Evolutionary conservation across 2,888 invertebrate genomes (phyloP).

Genomic region (Erebia ligea): DNA sequence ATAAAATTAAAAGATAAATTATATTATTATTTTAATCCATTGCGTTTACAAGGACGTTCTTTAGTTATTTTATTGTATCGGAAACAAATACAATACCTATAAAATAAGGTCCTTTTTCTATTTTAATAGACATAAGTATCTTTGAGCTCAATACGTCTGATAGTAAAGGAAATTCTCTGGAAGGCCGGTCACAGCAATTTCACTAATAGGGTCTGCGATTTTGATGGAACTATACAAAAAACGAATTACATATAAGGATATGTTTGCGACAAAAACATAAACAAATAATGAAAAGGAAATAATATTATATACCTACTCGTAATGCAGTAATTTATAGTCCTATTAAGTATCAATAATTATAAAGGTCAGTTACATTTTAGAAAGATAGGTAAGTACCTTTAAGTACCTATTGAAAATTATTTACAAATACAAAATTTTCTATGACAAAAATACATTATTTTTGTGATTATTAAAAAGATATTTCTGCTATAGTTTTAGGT

Average conservation of each 20-base stretch:
- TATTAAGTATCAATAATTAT: no score
- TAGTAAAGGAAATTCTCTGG: conserved; percentile 39
- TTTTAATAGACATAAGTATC: conserved; percentile 32
- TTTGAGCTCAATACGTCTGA: conserved; percentile 39
- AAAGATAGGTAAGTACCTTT: no score
- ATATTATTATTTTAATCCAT: not conserved
- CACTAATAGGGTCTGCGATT: conserved; percentile 46
- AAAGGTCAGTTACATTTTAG: no score
- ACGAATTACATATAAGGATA: conserved; percentile 38
- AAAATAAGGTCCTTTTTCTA: conserved; percentile 22
- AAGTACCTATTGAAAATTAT: no score
- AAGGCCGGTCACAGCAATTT: conserved; percentile 45
- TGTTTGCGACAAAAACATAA: conserved; percentile 6
- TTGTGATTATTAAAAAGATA: no score
- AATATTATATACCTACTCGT: no score
- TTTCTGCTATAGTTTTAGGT: no score
- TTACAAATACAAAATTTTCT: no score
- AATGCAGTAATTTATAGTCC: conserved; percentile 3
- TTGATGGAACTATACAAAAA: conserved; percentile 39
- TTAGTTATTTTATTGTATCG: not conserved
- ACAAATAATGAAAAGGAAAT: conserved; percentile 3
- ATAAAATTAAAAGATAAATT: no score
- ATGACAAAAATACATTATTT: no score
- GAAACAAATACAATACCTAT: not conserved
- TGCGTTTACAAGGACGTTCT: not conserved